Conservation (phyloP, 2,888 invertebrate species). For the Drosophila vallismaia region DNA sequence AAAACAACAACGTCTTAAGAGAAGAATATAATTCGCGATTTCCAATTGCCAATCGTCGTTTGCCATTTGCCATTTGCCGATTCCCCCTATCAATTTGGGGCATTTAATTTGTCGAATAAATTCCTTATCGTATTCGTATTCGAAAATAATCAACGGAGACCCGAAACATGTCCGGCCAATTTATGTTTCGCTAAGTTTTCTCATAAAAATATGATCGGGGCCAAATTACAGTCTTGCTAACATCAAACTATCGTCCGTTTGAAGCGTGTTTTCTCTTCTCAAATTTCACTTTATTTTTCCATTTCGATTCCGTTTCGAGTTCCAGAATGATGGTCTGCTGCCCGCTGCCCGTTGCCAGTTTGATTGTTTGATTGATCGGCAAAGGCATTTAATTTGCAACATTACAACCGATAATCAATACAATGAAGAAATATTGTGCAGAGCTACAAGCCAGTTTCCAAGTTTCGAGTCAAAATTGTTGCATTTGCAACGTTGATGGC, state of each 20-base stretch:
- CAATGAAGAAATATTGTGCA: slow-evolving; percentile 72
- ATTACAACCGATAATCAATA: slow-evolving; percentile 82
- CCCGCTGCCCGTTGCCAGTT: slow-evolving; percentile 31
- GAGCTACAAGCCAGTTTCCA: not conserved
- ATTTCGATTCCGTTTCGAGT: slow-evolving; percentile 11
- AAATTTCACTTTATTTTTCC: slow-evolving; percentile 21
- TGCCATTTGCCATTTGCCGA: slow-evolving; percentile 14
- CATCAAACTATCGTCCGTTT: slow-evolving; percentile 32
- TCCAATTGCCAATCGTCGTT: slow-evolving; percentile 27
- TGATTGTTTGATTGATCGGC: slow-evolving; percentile 74
- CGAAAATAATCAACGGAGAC: slow-evolving; percentile 47
- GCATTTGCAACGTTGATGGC: slow-evolving; percentile 79
- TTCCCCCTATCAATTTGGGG: slow-evolving; percentile 57
- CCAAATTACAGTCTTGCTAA: slow-evolving; percentile 69
- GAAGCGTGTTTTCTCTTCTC: slow-evolving; percentile 4
- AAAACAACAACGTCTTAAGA: not conserved
- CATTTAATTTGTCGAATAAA: slow-evolving; percentile 73
- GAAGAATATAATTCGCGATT: slow-evolving; percentile 19
- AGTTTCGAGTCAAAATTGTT: slow-evolving; percentile 65
- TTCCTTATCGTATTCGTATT: slow-evolving; percentile 73
- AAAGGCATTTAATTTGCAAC: slow-evolving; percentile 82
- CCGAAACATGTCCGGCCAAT: slow-evolving; percentile 69
- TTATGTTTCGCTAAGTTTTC: slow-evolving; percentile 79
- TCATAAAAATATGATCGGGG: slow-evolving; percentile 77
- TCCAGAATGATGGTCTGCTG: slow-evolving; percentile 66